Conservation (phyloP, 2,888 invertebrate species). For the Gnatocerus cornutus region DNA sequence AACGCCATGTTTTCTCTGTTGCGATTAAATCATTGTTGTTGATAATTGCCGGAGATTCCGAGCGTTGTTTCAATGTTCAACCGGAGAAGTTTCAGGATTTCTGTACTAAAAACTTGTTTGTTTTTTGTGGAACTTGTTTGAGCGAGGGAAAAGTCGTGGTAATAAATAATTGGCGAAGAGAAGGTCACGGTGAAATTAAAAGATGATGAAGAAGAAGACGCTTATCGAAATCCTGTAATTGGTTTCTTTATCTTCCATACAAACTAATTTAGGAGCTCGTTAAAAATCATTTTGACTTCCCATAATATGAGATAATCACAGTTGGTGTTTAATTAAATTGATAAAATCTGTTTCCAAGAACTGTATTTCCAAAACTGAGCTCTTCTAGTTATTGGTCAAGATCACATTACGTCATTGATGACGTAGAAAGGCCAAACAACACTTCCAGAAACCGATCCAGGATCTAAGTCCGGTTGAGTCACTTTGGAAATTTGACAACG, state of each 20-base stretch:
- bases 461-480: conserved; percentile 27
- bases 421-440: not conserved
- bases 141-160: not conserved
- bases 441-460: conserved; percentile 34
- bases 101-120: conserved; percentile 8
- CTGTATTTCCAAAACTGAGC: not conserved
- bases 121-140: conserved; percentile 10
- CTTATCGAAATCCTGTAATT: too few relatives aligned
- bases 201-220: too few relatives aligned
- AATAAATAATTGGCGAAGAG: too few relatives aligned
- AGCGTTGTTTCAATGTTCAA: not conserved
- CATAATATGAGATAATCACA: too few relatives aligned
- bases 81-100: not conserved
- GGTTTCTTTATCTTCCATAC: too few relatives aligned
- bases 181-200: conserved; percentile 1
- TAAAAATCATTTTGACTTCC: too few relatives aligned
- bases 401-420: not conserved
- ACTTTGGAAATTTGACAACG: not conserved
- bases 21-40: conserved; percentile 16
- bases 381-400: not conserved
- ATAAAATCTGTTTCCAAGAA: not conserved
- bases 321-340: too few relatives aligned
- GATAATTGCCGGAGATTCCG: conserved; percentile 19
- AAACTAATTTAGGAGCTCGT: too few relatives aligned
- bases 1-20: conserved; percentile 15